Evolutionary conservation across 2,888 invertebrate genomes (phyloP).

Genomic region (Drosophila engyochracea): DNA sequence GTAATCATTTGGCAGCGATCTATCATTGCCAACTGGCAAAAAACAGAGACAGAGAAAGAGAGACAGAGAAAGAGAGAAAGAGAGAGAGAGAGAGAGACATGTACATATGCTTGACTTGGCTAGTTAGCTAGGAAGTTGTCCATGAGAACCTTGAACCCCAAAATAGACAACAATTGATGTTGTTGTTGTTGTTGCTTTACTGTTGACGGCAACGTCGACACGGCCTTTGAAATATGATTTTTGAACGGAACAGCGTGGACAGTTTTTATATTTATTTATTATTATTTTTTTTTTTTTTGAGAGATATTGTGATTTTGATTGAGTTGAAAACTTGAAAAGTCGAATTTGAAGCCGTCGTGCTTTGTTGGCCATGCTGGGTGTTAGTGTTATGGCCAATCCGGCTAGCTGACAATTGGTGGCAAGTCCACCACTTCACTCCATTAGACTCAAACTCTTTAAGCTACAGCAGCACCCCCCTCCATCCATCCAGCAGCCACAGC

Average conservation of each 20-base stretch:
- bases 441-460: conserved; percentile 38
- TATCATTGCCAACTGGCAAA: conserved; percentile 70
- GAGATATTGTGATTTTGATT: conserved; percentile 54
- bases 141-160: conserved; percentile 72
- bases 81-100: conserved; percentile 1
- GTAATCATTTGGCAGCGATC: conserved; percentile 71
- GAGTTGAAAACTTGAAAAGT: conserved; percentile 31
- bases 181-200: conserved; percentile 8
- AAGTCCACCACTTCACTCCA: conserved; percentile 49
- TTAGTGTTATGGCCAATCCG: conserved; percentile 48
- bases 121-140: conserved; percentile 62
- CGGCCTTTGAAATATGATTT: conserved; percentile 62
- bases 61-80: too few species aligned
- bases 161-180: conserved; percentile 16
- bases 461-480: neutral
- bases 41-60: neutral
- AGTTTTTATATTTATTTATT: conserved; percentile 44
- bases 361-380: conserved; percentile 48
- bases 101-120: conserved; percentile 15
- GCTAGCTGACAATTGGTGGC: conserved; percentile 57
- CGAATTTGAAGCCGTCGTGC: conserved; percentile 25
- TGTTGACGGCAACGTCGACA: conserved; percentile 57
- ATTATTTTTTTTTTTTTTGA: conserved; percentile 42
- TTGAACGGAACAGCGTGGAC: conserved; percentile 66
- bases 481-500: neutral